These are phyloP conservation scores for Cephalopholis sonnerati DNA, from an alignment of 2,113 vertebrate species.

Conservation along the genomic window DNA sequence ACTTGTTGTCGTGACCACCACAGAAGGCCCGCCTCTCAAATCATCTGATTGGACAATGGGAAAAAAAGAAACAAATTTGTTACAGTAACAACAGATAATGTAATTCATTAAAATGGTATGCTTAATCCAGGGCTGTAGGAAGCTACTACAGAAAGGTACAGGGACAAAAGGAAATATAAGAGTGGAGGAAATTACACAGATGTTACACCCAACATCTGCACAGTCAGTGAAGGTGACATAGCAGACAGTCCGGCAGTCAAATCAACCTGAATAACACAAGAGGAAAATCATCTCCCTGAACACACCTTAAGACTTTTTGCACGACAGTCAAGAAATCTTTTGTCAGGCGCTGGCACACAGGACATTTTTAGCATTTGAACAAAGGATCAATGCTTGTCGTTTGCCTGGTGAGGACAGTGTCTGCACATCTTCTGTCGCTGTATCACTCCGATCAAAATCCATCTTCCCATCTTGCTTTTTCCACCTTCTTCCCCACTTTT, in stretches of 20 bases:
- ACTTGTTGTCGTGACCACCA: too few relatives aligned
- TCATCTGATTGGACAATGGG: too few relatives aligned
- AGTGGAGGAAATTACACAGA: too few relatives aligned
- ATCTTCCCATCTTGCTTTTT: constrained; percentile 22
- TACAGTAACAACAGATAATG: too few relatives aligned
- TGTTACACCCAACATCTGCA: too few relatives aligned
- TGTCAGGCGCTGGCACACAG: neutral
- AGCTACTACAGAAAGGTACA: too few relatives aligned
- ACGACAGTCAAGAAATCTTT: neutral
- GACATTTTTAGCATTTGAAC: neutral
- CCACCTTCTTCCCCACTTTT: constrained; percentile 28
- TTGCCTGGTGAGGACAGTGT: neutral
- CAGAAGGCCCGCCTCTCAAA: too few relatives aligned
- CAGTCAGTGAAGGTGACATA: too few relatives aligned
- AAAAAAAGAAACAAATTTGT: too few relatives aligned
- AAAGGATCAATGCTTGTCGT: constrained; percentile 1
- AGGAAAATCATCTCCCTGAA: neutral
- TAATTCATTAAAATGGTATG: too few relatives aligned
- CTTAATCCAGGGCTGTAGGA: too few relatives aligned
- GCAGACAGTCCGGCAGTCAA: neutral
- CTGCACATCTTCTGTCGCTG: neutral
- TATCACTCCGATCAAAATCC: constrained; percentile 44
- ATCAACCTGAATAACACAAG: neutral
- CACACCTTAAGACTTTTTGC: neutral
- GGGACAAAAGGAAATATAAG: too few relatives aligned